Conservation (phyloP, 1,140 invertebrate genomes). For the Pseudomyrmex flavicornis region DNA sequence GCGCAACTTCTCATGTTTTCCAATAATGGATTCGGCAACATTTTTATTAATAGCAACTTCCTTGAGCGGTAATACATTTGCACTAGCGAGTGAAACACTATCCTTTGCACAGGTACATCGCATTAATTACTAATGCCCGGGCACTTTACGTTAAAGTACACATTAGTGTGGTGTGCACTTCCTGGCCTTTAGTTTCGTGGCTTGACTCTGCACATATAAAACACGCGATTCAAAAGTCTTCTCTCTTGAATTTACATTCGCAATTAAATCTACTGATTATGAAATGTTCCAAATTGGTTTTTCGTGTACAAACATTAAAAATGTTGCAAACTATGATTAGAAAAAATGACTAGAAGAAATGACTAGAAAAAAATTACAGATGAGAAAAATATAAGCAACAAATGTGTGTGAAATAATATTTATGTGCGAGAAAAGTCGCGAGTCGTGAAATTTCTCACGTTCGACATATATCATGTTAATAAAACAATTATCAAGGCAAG, state of each 20-base stretch:
- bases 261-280: not conserved
- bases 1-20: not conserved
- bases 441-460: not conserved
- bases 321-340: not conserved
- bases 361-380: not conserved
- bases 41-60: conserved; percentile 20
- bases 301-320: not conserved
- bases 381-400: not conserved
- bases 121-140: conserved; percentile 37
- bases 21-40: not conserved
- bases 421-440: not conserved
- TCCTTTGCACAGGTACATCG: not conserved
- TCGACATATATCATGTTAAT: not conserved
- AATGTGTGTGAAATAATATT: not conserved
- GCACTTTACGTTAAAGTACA: not conserved
- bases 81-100: not conserved
- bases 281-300: no score
- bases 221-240: conserved; percentile 11
- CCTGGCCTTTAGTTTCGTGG: not conserved
- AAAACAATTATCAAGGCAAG: no score
- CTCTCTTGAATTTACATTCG: not conserved
- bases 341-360: not conserved
- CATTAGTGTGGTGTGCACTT: not conserved
- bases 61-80: conserved; percentile 22
- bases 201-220: not conserved